Base-by-base conservation (phyloP, 2,888 invertebrate species). In the Pammene fasciana region DNA sequence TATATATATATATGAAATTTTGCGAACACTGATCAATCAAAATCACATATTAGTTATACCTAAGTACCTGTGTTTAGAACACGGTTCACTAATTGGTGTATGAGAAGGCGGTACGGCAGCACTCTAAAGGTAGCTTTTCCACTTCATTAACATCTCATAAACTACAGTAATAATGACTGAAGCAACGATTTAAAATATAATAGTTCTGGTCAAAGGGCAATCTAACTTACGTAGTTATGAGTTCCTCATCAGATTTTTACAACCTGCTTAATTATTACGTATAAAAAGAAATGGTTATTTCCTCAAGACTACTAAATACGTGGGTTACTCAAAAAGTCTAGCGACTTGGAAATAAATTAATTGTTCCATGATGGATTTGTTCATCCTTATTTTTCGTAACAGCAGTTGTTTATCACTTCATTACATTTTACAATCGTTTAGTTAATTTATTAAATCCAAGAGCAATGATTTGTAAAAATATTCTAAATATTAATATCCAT, bases 151-250 rank as follows among this genome's bases (percentile, higher is more conserved):
- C 55, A 55, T 57, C 52, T 14, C 18, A 45, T 64, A 68, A 59
- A 43, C n/a, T n/a, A n/a, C 7, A 16, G 26, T 59, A 72, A 75
- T 78, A 76, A 72, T 75, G 77, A 75, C 72, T 75, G 74, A 70
- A 72, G 75, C 72, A 68, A 82, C 81, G 79, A 75, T 79, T 82
- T 73, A 78, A 76, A 72, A 65, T 72, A 71, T 78, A 79, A 79
- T 78, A 75, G 75, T 72, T 72, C 73, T 70, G 74, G 74, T 74
- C 78, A 73, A 73, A 71, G 75, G 72, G 71, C 73, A 66, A 72
- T 70, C 45, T 66, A 26, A 65, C 64, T 60, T 46, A 1, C 26
- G 2, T 26, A 45, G 11, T 59, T 68, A 41, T 38, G 60, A 66
- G 41, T 13, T 11, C 59, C 50, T 66, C 16, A 48, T 52, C 13